Conservation (phyloP, 2,888 invertebrate genomes). For the Acrobasis repandana region DNA sequence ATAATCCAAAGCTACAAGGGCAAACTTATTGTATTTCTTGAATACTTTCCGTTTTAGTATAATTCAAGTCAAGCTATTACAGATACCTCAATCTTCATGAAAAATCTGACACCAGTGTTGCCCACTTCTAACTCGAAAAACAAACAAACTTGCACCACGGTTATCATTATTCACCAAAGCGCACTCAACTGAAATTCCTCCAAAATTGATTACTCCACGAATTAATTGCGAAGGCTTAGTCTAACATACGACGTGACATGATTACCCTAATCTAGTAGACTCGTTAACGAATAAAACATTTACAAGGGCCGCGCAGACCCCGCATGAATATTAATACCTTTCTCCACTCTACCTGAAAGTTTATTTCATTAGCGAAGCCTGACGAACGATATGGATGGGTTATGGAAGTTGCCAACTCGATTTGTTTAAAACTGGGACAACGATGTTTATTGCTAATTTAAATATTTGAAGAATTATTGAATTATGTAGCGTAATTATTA, state of each 20-base stretch:
- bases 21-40: too few species aligned
- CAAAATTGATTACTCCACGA: constrained; percentile 67
- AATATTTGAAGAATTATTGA: constrained; percentile 16
- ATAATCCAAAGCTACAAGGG: too few species aligned
- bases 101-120: too few species aligned
- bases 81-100: too few species aligned
- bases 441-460: constrained; percentile 17
- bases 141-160: too few species aligned
- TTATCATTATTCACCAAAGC: too few species aligned
- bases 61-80: too few species aligned
- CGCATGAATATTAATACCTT: constrained; percentile 78
- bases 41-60: too few species aligned
- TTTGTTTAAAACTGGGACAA: constrained; percentile 20
- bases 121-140: too few species aligned
- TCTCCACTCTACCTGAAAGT: constrained; percentile 70
- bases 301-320: constrained; percentile 63
- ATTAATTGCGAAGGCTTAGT: constrained; percentile 68
- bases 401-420: constrained; percentile 27
- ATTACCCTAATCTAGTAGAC: constrained; percentile 74
- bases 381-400: constrained; percentile 43
- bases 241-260: constrained; percentile 76
- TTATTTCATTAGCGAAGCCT: constrained; percentile 73
- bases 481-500: background rate
- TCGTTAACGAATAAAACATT: constrained; percentile 83
- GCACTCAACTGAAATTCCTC: constrained; percentile 20